These are phyloP conservation scores for Chorisops tibialis DNA, from an alignment of 2,888 invertebrate species.

Conservation along the genomic window DNA sequence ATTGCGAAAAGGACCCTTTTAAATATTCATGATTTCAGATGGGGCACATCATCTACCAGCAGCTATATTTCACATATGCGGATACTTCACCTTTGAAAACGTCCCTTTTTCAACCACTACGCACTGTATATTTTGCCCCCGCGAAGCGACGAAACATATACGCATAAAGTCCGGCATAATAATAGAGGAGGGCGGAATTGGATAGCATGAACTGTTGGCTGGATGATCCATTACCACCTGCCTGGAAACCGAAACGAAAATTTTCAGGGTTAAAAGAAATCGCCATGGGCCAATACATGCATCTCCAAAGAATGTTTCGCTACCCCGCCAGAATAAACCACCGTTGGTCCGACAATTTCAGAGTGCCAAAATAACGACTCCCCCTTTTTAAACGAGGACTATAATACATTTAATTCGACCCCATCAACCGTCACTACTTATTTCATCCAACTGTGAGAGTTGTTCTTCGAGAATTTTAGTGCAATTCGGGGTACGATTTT, in stretches of 20 bases:
- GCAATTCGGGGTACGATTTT: not conserved
- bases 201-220: not conserved
- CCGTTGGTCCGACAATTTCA: conserved; percentile 1
- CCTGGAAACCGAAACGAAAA: not conserved
- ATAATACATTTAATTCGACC: not conserved
- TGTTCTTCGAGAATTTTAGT: not conserved
- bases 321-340: not conserved
- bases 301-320: not conserved
- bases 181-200: not conserved
- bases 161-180: not conserved
- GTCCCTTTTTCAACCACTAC: too few species aligned
- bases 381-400: not conserved
- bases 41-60: too few species aligned
- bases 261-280: conserved; percentile 16
- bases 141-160: not conserved
- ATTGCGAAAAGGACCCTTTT: too few species aligned
- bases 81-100: too few species aligned
- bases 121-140: conserved; percentile 3
- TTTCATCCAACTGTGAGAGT: not conserved
- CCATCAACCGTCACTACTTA: not conserved
- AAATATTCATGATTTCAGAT: too few species aligned
- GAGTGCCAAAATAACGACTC: not conserved
- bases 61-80: too few species aligned
- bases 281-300: not conserved
- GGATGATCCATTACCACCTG: not conserved